Evolutionary conservation across 2,797 vertebrate genomes (phyloP), one percentile per base, ranked within the genome.

Genomic region (Lepilemur ruficaudatus): DNA sequence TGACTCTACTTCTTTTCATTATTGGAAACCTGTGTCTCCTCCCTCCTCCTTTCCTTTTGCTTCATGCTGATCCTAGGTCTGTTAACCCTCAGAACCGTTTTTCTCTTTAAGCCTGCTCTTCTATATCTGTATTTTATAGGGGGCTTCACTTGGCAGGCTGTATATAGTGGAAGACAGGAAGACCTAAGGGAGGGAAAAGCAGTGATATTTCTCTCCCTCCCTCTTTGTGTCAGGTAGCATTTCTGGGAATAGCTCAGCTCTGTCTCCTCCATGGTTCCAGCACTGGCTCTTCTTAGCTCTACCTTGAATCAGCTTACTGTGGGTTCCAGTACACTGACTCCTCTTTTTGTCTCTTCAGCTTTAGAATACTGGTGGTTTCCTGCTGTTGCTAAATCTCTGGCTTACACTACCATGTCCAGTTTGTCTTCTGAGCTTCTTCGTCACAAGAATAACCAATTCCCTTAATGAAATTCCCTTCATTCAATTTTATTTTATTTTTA

Each of bases 401-500:
- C 3, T 48, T 91, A 61, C 7, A 41, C 23, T 73, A 22, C 15
- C 18, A 46, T 63, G 46, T 72, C 12, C 32, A 84, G n/a, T 82
- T 89, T 46, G 41, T 93, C 73, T 82, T 87, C 35, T 91, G 2
- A 59, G 14, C 50, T 69, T 75, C 23, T 95, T 5, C 32, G 70
- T 95, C 41, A 83, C 38, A 4, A 38, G 41, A 91, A 75, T 79
- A 79, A 52, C 48, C 23, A 43, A 20, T 80, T 97, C 28, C 35
- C 48, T 83, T 81, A 35, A 69, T 81, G 50, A 91, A 95, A 91
- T 87, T 94, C 7, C 32, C 28, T 87, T 94, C 7, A 9, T 92
- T 52, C 92, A 61, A 78, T 61, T 81, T 46, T 41, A 63, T 78
- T 57, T 48, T 46, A 63, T 76, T 57, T 28, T 85, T 57, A n/a